These are phyloP conservation scores for Puffinus mauretanicus DNA, from an alignment of 2,113 vertebrate species.

Conservation along the genomic window DNA sequence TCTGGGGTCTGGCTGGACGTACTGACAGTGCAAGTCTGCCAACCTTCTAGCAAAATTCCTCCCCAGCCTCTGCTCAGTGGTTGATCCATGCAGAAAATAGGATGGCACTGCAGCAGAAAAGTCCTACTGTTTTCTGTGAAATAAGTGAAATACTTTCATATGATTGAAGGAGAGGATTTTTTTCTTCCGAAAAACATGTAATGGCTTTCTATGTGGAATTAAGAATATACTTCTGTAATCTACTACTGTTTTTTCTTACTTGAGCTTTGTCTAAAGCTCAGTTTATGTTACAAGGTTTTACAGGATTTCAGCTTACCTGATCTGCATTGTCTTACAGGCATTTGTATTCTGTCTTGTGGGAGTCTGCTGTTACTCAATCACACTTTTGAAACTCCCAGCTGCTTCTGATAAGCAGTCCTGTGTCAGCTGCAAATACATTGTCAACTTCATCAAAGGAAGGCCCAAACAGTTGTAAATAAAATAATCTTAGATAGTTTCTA, in stretches of 20 bases:
- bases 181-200: background rate
- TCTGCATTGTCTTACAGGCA: background rate
- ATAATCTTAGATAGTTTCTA: background rate
- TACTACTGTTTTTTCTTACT: background rate
- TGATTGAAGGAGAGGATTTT: background rate
- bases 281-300: background rate
- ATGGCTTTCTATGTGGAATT: background rate
- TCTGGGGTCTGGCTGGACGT: background rate
- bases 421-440: background rate
- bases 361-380: background rate
- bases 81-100: background rate
- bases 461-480: background rate
- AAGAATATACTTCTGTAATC: background rate
- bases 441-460: background rate
- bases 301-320: background rate
- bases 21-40: background rate
- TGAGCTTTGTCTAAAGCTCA: background rate
- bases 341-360: background rate
- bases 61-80: rapidly evolving
- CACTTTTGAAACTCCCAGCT: background rate
- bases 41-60: background rate
- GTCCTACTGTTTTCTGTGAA: background rate
- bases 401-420: background rate
- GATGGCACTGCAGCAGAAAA: background rate
- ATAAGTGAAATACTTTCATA: background rate